Base-by-base conservation (phyloP, 2,113 vertebrate species). In the Pristiophorus japonicus region DNA sequence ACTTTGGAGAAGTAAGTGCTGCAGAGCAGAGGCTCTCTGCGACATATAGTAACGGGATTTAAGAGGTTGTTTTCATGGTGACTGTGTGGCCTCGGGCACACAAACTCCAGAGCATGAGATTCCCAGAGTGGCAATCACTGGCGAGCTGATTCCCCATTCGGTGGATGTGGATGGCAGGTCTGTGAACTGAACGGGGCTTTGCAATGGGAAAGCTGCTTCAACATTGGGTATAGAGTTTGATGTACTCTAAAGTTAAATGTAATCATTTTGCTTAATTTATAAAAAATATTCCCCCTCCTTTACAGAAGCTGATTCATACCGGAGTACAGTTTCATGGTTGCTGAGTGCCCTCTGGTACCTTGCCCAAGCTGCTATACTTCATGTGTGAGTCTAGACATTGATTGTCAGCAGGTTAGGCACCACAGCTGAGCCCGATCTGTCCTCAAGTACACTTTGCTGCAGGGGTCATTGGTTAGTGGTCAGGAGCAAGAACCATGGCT, bases 1-100 rank as follows among this genome's bases (percentile, higher is more conserved):
- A 99, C 95, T 97, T 99, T 16, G 99, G 98, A 85, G 99, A 99
- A 98, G 99, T 99, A 97, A 96, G 96, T 8, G 18, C n/a, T 62
- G n/a, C 22, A 5, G 18, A 63, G n/a, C 22, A 96, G 34, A 75
- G 7, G 7, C 30, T 51, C 22, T 66, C 18, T 42, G 22, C 27
- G 12, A 16, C 2, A 59, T 34, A 14, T 90, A 30, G 14, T 38
- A 78, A 38, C 18, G n/a, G 78, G 4, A 42, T 81, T 81, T 1
- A 81, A 81, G 5, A 42, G 14, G 0, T 81, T 81, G n/a, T 45
- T 81, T 81, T 42, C 38, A 4, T 45, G 4, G 38, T 45, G 78
- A 45, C 78, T 22, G 38, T 7, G 38, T 42, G 27, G 10, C 70
- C 70, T 73, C 34, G 70, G 70, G 78, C 38, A 75, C 0, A 2